Evolutionary conservation across 2,113 vertebrate genomes (phyloP).

Genomic region (Lepus timidus): DNA sequence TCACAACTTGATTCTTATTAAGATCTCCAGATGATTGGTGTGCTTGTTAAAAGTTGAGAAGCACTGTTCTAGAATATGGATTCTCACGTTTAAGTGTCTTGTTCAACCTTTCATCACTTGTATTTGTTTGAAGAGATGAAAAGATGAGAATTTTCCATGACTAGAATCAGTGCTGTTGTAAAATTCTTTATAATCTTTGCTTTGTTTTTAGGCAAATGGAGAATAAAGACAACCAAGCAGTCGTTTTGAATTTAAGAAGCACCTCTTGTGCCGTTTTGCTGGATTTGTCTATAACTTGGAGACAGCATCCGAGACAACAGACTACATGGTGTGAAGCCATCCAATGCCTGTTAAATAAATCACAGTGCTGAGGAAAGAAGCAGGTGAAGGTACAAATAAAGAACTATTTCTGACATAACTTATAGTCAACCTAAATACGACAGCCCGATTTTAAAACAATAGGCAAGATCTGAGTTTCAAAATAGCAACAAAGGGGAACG

Average conservation of each 20-base stretch:
- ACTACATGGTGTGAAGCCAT: conserved; percentile 56
- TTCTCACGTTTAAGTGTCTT: not conserved
- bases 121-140: conserved; percentile 18
- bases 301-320: conserved; percentile 57
- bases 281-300: conserved; percentile 35
- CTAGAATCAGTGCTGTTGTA: not conserved
- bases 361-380: conserved; percentile 54
- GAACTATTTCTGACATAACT: conserved; percentile 52
- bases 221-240: not conserved
- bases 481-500: not conserved
- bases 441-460: conserved; percentile 51
- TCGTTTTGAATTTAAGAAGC: conserved; percentile 44
- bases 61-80: not conserved
- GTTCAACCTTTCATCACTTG: not conserved
- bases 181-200: conserved; percentile 16
- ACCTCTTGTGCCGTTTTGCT: conserved; percentile 39
- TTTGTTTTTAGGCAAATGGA: conserved; percentile 27
- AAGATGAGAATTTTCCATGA: not conserved
- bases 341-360: conserved; percentile 71
- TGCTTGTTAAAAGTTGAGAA: conserved; percentile 3
- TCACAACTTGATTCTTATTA: conserved; percentile 3
- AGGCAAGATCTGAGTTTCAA: not conserved
- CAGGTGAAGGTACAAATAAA: conserved; percentile 46
- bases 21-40: not conserved
- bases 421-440: conserved; percentile 42